Evolutionary conservation across 2,797 vertebrate genomes (phyloP).

Genomic region (Hippocampus kuda): DNA sequence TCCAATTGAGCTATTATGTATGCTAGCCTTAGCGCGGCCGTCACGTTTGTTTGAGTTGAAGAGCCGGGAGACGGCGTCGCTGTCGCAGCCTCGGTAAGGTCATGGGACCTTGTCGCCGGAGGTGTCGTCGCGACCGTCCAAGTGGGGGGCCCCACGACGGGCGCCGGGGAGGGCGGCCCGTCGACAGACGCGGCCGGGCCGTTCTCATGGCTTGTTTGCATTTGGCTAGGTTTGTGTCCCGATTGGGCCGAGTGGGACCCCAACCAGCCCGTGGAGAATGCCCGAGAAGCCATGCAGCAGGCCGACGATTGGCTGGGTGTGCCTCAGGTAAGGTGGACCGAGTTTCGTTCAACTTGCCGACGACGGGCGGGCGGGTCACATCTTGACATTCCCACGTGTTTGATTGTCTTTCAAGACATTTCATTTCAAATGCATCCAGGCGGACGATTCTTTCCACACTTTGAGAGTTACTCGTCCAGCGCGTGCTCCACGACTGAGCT

Average conservation of each 20-base stretch:
- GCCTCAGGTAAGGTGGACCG: constrained; percentile 73
- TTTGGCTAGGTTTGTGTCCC: constrained; percentile 76
- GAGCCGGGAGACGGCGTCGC: constrained; percentile 12
- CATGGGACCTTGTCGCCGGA: constrained; percentile 26
- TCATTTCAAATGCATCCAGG: too few relatives aligned
- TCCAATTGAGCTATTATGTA: constrained; percentile 63
- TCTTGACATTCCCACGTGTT: too few relatives aligned
- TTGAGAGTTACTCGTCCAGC: too few relatives aligned
- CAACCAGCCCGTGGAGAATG: constrained; percentile 84
- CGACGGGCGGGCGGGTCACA: background rate
- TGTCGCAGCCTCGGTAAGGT: constrained; percentile 30
- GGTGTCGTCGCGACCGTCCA: constrained; percentile 37
- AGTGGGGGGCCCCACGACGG: constrained; percentile 15
- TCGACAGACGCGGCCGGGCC: constrained; percentile 1
- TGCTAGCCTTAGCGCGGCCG: constrained; percentile 29
- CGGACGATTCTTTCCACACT: too few relatives aligned
- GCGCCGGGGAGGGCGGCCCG: background rate
- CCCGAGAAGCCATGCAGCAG: constrained; percentile 91
- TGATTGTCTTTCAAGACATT: too few relatives aligned
- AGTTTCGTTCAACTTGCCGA: background rate
- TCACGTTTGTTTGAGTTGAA: constrained; percentile 25
- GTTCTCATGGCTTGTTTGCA: constrained; percentile 29
- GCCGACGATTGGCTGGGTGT: constrained; percentile 90
- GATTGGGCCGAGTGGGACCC: constrained; percentile 93
- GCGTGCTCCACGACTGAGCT: too few relatives aligned